Evolutionary conservation across 2,888 invertebrate species (phyloP), one percentile per base, ranked within the genome.

Genomic region (Hyles lineata): DNA sequence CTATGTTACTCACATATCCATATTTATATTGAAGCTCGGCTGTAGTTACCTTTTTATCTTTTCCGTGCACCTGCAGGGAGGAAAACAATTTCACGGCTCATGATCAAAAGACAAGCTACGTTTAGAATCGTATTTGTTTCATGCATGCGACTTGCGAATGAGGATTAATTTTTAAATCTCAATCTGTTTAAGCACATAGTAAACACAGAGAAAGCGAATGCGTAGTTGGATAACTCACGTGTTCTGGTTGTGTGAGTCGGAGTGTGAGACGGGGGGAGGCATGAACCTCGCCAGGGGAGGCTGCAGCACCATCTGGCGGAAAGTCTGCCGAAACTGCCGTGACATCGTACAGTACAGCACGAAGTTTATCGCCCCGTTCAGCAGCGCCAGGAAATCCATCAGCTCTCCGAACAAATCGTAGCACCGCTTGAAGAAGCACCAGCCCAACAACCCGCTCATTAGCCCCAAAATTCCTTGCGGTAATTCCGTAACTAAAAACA

Each of bases 311-410:
- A 98, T 90, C 83, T 96, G 96, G 17, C 96, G 95, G 87, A 97
- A 98, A 1, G 97, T 97, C 79, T 96, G 96, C 21, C 99, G 95
- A 89, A 99, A 99, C 95, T 98, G 98, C 76, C 97, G 96, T 76
- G 98, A 98, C 99, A 99, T 99, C 72, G 97, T 96, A 85, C 98
- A 99, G 89, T 99, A 99, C 62, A 99, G 95, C 72, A 99, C 97
- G 86, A 99, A 99, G 90, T 98, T 99, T 74, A 99, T 97, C 0
- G 98, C 97, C 11, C 98, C 98, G 90, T 99, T 99, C 81, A 98
- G 93, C 74, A 99, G 95, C 0, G 99, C 98, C 84, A 98, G 90
- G 75, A 98, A 96, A 91, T 99, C 98, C 96, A 98, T 97, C 73
- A 98, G 87, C 86, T 98, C 98, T 1, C 98, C 98, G 76, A 97